phyloP scores from a whole-genome alignment of 1,140 invertebrate species.

The Melanaphis sacchari region DNA sequence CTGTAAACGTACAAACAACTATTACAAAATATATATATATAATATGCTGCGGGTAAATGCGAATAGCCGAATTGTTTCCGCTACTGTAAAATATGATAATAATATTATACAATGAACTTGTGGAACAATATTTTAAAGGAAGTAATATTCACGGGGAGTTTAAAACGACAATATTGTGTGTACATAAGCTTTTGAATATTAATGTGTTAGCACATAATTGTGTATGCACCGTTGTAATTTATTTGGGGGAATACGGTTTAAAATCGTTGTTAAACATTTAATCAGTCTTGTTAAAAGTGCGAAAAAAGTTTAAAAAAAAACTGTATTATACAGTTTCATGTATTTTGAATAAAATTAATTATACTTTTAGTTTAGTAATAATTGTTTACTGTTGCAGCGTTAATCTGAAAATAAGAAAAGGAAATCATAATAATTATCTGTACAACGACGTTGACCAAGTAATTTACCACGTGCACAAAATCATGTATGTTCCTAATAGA shows the following conservation, averaged over 20 bases:
- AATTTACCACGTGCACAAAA: not conserved
- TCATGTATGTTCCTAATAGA: not conserved
- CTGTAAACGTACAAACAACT: not conserved
- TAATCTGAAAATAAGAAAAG: not conserved
- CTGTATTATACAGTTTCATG: not conserved
- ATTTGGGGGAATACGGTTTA: not conserved
- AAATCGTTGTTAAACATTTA: slow-evolving; percentile 45
- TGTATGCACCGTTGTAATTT: slow-evolving; percentile 15
- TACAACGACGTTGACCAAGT: not conserved
- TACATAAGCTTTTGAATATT: slow-evolving; percentile 47
- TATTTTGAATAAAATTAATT: slow-evolving; percentile 27
- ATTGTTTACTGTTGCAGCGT: not conserved
- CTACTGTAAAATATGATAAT: not conserved
- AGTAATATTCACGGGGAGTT: not conserved
- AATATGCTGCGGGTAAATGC: not conserved
- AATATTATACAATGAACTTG: too few relatives aligned
- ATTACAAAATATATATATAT: not conserved
- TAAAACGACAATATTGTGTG: slow-evolving; percentile 25
- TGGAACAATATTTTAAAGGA: not conserved
- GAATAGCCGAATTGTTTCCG: not conserved
- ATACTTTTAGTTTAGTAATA: slow-evolving; percentile 23
- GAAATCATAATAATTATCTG: slow-evolving; percentile 4
- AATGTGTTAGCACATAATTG: slow-evolving; percentile 33
- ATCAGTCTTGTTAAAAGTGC: slow-evolving; percentile 1
- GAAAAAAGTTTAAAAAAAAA: not conserved